phyloP scores from a whole-genome alignment of 2,888 invertebrate species.

The Formica aserva region DNA sequence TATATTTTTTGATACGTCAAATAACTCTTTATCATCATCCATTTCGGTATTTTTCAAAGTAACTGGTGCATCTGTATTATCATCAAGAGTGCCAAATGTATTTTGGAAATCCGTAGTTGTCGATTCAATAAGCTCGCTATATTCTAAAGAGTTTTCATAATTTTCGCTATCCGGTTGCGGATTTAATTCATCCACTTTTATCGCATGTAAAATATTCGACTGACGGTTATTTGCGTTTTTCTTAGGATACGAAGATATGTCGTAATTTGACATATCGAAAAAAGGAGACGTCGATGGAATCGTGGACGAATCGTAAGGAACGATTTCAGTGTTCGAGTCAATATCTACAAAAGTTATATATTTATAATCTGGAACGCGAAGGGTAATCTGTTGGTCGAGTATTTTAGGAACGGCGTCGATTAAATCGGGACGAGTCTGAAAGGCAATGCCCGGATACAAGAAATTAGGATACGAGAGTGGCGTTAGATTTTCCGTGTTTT shows the following conservation, averaged over 20 bases:
- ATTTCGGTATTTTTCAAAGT: constrained; percentile 45
- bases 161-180: not conserved
- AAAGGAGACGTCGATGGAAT: not conserved
- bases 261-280: not conserved
- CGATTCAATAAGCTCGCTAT: not conserved
- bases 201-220: not conserved
- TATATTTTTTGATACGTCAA: not conserved
- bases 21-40: not conserved
- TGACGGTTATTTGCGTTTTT: not conserved
- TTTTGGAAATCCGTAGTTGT: not conserved
- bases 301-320: not conserved
- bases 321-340: not conserved
- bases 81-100: not conserved
- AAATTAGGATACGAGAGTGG: not conserved
- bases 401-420: not conserved
- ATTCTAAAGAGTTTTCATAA: not conserved
- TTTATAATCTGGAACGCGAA: constrained; percentile 1
- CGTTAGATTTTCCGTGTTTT: not conserved
- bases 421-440: not conserved
- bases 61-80: not conserved
- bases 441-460: not conserved
- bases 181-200: not conserved
- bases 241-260: not conserved
- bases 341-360: not conserved
- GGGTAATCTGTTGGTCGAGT: not conserved